Base-by-base conservation (phyloP, 2,797 vertebrate genomes). In the Chlorospingus flavigularis region DNA sequence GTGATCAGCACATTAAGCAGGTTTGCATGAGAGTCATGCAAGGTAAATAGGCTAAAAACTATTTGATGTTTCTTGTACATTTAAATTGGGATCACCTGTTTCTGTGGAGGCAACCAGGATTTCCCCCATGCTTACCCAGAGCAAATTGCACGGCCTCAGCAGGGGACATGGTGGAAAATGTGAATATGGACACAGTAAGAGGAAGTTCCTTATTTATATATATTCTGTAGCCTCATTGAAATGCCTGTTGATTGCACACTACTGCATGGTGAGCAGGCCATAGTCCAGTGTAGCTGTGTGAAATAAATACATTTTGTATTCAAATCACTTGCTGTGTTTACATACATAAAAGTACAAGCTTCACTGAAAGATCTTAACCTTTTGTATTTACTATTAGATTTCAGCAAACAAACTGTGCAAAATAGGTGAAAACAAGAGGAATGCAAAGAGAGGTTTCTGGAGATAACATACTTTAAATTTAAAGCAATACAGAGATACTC, bases 11-110 rank as follows among this genome's bases (percentile, higher is more conserved):
- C 95, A 99, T 99, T 95, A 99, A 98, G 94, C 99, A 99, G 97
- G 99, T 99, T 78, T 99, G 99, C 98, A 99, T 99, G 98, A 98
- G 99, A 97, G 99, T 99, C 94, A 98, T 99, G 98, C 99, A 99
- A 98, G 99, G 99, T 99, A 98, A 98, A 97, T 96, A 95, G 90
- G 53, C n/a, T 76, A 57, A 79, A 43, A 72, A 73, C 6, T 42
- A 25, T 76, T 86, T 79, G 19, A 58, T 39, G 31, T 55, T 93
- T 78, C n/a, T 42, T 76, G 4, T 88, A 35, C 25, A 28, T 68
- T 96, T 90, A 66, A 51, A 48, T 39, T 23, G 21, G n/a, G 9
- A 31, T 77, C 23, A 63, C 42, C 16, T 43, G 1, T 40, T 92
- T 67, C 72, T 86, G 21, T 65, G 35, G 30, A 53, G n/a, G n/a